Conservation (phyloP, 2,113 vertebrate species). For the Cephalophus harveyi region DNA sequence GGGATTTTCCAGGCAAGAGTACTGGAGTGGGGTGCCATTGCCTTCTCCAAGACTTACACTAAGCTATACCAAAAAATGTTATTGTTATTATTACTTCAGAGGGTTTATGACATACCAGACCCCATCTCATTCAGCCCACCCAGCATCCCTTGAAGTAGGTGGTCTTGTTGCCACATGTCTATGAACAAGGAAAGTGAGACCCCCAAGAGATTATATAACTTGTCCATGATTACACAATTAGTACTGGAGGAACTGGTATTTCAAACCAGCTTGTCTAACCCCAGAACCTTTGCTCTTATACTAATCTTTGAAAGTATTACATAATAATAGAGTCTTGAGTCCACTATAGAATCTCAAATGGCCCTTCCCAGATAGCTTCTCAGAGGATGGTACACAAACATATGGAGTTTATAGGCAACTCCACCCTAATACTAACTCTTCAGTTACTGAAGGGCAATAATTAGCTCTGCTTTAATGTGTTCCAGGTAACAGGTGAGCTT, state of each 20-base stretch:
- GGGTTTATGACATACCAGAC: neutral
- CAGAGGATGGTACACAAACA: neutral
- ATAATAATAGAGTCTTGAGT: neutral
- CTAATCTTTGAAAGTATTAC: neutral
- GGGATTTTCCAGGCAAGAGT: no score
- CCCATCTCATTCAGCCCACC: neutral
- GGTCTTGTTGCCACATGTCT: neutral
- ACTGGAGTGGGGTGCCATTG: no score
- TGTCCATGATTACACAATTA: neutral
- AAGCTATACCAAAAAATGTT: neutral
- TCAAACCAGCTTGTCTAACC: neutral
- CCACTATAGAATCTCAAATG: neutral
- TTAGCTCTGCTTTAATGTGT: neutral
- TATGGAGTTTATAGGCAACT: neutral
- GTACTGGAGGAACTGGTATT: neutral
- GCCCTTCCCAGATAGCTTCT: neutral
- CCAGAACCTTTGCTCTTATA: conserved; percentile 4
- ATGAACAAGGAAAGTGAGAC: neutral
- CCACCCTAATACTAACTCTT: neutral
- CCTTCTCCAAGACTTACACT: neutral
- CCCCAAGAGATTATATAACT: neutral
- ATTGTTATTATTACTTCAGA: neutral
- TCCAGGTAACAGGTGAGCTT: conserved; percentile 10
- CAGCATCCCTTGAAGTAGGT: neutral
- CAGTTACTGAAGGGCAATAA: neutral